Percentiles rank a stretch among this genome's conserved stretches.
phyloP scores from a whole-genome alignment of 1,140 invertebrate genomes.

The Plectrocnemia conspersa region DNA sequence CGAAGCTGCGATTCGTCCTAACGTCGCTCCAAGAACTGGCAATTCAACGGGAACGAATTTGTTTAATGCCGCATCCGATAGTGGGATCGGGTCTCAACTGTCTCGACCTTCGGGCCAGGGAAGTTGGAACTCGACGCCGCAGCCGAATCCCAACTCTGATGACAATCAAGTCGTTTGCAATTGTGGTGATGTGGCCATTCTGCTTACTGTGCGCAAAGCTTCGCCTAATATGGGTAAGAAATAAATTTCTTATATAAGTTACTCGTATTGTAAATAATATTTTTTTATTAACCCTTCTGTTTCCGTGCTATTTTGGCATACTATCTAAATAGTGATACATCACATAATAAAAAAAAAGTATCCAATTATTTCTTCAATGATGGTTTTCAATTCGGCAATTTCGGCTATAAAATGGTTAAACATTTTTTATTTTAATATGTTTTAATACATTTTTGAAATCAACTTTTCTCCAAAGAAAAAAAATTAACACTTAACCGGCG shows the following conservation, averaged over 20 bases:
- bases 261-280: not conserved
- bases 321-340: too few relatives aligned
- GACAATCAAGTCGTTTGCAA: constrained; percentile 54
- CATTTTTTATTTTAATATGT: too few relatives aligned
- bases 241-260: constrained; percentile 4
- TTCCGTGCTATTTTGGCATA: constrained; percentile 9
- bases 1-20: not conserved
- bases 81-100: not conserved
- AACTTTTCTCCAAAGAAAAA: too few relatives aligned
- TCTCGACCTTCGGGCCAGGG: constrained; percentile 1
- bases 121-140: constrained; percentile 1
- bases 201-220: constrained; percentile 70
- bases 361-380: constrained; percentile 9
- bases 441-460: too few relatives aligned
- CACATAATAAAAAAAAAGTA: too few relatives aligned
- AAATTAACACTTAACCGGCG: too few relatives aligned
- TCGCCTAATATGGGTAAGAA: constrained; percentile 67
- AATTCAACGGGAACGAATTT: constrained; percentile 10
- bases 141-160: constrained; percentile 16
- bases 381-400: constrained; percentile 24
- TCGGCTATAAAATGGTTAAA: too few relatives aligned
- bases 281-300: constrained; percentile 7
- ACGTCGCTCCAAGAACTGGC: not conserved
- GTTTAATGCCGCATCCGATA: constrained; percentile 26
- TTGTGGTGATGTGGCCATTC: constrained; percentile 55